Evolutionary conservation across 2,113 vertebrate species (phyloP).

Genomic region (Chascanopsetta lugubris): DNA sequence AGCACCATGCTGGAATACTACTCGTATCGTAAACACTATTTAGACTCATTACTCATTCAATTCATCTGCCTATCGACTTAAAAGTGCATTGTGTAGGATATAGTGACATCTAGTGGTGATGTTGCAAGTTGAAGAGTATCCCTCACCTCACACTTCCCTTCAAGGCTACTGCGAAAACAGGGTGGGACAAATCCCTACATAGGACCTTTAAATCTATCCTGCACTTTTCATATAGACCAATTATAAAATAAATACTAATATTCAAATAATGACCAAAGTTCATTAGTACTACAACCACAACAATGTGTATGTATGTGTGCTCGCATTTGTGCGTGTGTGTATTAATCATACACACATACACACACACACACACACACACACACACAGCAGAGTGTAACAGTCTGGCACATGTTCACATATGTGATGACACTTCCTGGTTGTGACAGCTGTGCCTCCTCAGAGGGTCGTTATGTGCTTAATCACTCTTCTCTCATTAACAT

Average conservation of each 20-base stretch:
- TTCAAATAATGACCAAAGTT: not conserved
- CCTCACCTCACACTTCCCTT: too few relatives aligned
- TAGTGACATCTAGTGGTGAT: too few relatives aligned
- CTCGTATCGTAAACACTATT: too few relatives aligned
- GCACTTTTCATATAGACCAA: not conserved
- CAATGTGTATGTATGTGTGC: too few relatives aligned
- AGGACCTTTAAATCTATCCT: too few relatives aligned
- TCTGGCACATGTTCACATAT: slow-evolving; percentile 88
- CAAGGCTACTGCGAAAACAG: too few relatives aligned
- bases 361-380: slow-evolving; percentile 76
- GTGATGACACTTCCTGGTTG: slow-evolving; percentile 94
- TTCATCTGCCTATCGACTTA: too few relatives aligned
- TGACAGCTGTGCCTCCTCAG: slow-evolving; percentile 98
- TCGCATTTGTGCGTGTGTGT: too few relatives aligned
- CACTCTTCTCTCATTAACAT: slow-evolving; percentile 99
- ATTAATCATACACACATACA: not conserved
- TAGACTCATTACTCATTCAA: not conserved
- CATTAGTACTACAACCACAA: not conserved
- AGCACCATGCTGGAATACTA: too few relatives aligned
- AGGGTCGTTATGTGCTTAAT: slow-evolving; percentile 98
- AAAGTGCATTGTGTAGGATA: too few relatives aligned
- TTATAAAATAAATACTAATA: not conserved
- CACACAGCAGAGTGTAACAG: slow-evolving; percentile 86
- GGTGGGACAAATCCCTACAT: too few relatives aligned
- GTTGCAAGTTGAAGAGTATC: too few relatives aligned